Base-by-base conservation (phyloP, 2,888 invertebrate species). In the Scaptomyza parva region DNA sequence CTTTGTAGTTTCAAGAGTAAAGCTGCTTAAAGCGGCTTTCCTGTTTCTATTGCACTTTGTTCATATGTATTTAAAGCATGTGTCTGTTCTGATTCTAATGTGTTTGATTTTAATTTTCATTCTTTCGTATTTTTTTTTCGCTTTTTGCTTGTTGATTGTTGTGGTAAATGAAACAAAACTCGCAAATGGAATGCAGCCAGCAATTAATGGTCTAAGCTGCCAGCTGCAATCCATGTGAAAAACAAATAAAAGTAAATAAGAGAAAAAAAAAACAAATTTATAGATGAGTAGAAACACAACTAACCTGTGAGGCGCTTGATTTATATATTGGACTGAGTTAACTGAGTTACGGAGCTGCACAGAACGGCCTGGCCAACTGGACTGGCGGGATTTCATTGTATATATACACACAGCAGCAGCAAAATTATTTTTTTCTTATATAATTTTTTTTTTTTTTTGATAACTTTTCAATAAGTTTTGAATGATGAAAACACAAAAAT, bases 271-370 rank as follows among this genome's bases (percentile, higher is more conserved):
- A 54, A 69, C 51, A 88, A 78, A 74, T 76, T 71, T 65, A 70
- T 76, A 87, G 68, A 69, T 69, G 81, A 85, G 87, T 73, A 84
- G 85, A 86, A 86, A 86, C 88, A 88, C 88, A 90, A 90, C 90
- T 90, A 90, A 90, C 90, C 90, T 90, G 90, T 89, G 80, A 74
- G 86, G 87, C 88, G 89, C 88, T 91, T 91, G 89, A 87, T 69
- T 69, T 75, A 64, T 68, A 62, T 85, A 70, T 71, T 77, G 73
- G 77, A 78, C 72, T 72, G 88, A 82, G 81, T 85, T 82, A 88
- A 78, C 88, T 85, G 82, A 87, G 76, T 61, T 64, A 67, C 88
- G 85, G 84, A 86, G 84, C 86, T 80, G 81, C 73, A 82, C 85
- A 74, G 78, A 70, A 63, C 68, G 80, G 88, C 88, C 87, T 66